Base-by-base conservation (phyloP, 1,140 invertebrate genomes). In the Gryon sp. region DNA sequence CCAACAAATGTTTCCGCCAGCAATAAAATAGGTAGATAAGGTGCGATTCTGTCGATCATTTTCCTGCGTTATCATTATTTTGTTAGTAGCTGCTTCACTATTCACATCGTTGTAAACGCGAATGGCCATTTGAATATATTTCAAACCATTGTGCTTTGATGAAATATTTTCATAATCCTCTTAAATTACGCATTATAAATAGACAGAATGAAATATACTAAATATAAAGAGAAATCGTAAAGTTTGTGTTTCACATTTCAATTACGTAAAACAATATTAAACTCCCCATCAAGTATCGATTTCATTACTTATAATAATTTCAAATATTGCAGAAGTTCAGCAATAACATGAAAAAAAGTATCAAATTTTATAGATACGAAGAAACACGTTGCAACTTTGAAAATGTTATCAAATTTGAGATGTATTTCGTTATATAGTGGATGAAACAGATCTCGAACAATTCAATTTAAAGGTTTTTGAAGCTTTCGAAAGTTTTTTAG, bases 1-100 rank as follows among this genome's bases (percentile, higher is more conserved):
- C 48, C 48, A 62, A 60, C 38, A 62, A 72, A 72, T 72, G 57
- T 72, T 72, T 72, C 68, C 55, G 34, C 28, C 12, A 4, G 16
- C 20, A 52, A 60, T 60, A 46, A 60, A 59, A 52, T 40, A 57
- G 52, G 2, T 5, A 43, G 53, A 70, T 70, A 70, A 59, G 32
- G 30, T 18, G 41, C 36, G 5, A 6, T 40, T 36, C 52, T 50
- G 52, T 20, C 52, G 24, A 40, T 57, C 41, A 59, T 36, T 59
- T 68, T 53, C 50, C 22, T 16, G 1, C 19, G 38, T 48, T 43
- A 57, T 55, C 52, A 14, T 63, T 60, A 36, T 36, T 34, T 26
- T 20, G 19, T 36, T 24, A 20, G 4, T 2, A 16, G 16, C 7
- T 32, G 38, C 4, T 32, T 53, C 12, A 30, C 18, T 18, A 46